A percentile compares a stretch with the other conserved stretches of the same genome.
Evolutionary conservation across 2,797 vertebrate species (phyloP).

Genomic region (Brotula barbata): DNA sequence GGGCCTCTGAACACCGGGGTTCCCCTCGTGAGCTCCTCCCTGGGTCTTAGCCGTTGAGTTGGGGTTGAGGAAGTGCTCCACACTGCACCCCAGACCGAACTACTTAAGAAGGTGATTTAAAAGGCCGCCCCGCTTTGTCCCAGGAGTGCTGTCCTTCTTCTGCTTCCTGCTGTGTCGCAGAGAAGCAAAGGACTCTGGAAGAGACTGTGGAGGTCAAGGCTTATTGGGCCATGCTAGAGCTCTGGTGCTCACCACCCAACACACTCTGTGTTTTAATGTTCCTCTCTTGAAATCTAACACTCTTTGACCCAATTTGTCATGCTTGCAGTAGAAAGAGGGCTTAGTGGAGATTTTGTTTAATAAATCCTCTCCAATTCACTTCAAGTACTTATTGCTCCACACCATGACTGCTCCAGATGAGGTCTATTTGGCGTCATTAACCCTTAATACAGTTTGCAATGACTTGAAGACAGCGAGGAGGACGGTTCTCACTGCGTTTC

Average conservation of each 20-base stretch:
- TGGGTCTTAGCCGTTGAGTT: slow-evolving; percentile 48
- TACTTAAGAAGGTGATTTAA: slow-evolving; percentile 70
- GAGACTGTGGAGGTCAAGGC: slow-evolving; percentile 37
- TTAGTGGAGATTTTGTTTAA: slow-evolving; percentile 9
- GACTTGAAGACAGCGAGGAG: slow-evolving; percentile 26
- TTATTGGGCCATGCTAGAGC: slow-evolving; percentile 35
- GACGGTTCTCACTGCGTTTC: slow-evolving; percentile 42
- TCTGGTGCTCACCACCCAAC: slow-evolving; percentile 17
- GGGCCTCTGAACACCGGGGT: slow-evolving; percentile 71
- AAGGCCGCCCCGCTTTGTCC: slow-evolving; percentile 60
- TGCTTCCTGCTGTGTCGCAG: slow-evolving; percentile 57
- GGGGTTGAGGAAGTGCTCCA: slow-evolving; percentile 48
- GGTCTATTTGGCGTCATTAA: slow-evolving; percentile 40
- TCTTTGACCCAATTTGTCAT: slow-evolving; percentile 28
- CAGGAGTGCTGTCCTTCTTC: slow-evolving; percentile 62
- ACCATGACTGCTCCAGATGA: slow-evolving; percentile 25
- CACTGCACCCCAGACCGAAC: slow-evolving; percentile 64
- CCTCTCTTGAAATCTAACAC: slow-evolving; percentile 18
- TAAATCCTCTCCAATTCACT: not conserved
- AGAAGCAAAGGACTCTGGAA: slow-evolving; percentile 43
- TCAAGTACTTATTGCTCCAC: slow-evolving; percentile 8
- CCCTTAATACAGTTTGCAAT: slow-evolving; percentile 37
- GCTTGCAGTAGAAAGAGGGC: slow-evolving; percentile 1
- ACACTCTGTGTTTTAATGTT: slow-evolving; percentile 3
- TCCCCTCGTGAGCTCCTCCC: slow-evolving; percentile 70